Percentiles rank a stretch among this genome's conserved stretches.
phyloP scores from a whole-genome alignment of 2,888 invertebrate species.

The Lomographa bimaculata region DNA sequence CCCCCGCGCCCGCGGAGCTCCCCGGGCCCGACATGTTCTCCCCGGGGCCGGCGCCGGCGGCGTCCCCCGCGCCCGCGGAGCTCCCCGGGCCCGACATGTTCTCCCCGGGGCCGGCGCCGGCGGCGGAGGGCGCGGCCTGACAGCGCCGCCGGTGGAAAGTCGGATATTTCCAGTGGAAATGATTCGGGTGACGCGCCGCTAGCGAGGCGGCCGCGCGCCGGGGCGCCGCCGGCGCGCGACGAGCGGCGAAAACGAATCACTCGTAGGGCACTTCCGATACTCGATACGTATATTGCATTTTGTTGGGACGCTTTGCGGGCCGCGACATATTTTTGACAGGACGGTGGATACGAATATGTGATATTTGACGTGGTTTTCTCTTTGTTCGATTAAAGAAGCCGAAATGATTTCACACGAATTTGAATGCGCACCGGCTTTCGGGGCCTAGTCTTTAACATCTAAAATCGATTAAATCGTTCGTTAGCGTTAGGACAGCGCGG shows the following conservation, averaged over 20 bases:
- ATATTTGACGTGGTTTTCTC: too few species aligned
- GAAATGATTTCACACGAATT: too few species aligned
- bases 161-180: constrained; percentile 73
- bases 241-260: too few species aligned
- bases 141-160: constrained; percentile 55
- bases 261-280: neutral
- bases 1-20: constrained; percentile 4
- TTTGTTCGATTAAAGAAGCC: too few species aligned
- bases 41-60: constrained; percentile 15
- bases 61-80: constrained; percentile 3
- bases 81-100: constrained; percentile 24
- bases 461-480: neutral
- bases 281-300: neutral
- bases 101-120: constrained; percentile 34
- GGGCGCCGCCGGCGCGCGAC: constrained; percentile 1
- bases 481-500: constrained; percentile 15
- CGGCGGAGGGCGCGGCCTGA: constrained; percentile 60
- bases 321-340: too few species aligned
- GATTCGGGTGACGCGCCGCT: constrained; percentile 71
- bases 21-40: too few species aligned
- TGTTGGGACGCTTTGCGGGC: neutral
- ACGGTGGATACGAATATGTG: too few species aligned
- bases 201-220: constrained; percentile 25
- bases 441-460: too few species aligned
- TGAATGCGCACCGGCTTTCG: too few species aligned